Evolutionary conservation across 2,113 vertebrate species (phyloP).

Genomic region (Tauraco erythrolophus): DNA sequence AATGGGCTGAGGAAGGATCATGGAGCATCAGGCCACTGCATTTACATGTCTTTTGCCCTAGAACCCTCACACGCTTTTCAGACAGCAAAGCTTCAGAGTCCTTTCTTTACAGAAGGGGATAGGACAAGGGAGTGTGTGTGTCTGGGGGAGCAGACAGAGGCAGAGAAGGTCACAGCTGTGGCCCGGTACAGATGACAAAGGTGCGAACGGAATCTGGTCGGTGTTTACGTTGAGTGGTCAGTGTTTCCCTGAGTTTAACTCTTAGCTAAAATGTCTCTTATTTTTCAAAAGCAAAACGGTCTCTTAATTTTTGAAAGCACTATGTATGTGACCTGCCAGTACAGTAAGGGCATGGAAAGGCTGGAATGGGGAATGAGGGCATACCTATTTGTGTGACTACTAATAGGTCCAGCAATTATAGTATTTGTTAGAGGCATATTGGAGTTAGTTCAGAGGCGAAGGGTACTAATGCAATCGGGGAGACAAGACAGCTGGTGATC

Average conservation of each 20-base stretch:
- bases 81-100: not conserved
- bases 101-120: not conserved
- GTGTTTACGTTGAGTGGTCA: not conserved
- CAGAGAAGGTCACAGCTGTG: not conserved
- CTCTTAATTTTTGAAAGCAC: not conserved
- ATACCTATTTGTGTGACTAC: not conserved
- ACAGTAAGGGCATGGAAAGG: not conserved
- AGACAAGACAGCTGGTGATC: constrained; percentile 5
- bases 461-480: not conserved
- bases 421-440: not conserved
- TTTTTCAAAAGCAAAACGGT: not conserved
- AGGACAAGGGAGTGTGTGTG: not conserved
- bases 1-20: not conserved
- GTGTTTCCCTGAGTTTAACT: not conserved
- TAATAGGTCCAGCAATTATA: not conserved
- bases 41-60: not conserved
- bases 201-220: fast-evolving
- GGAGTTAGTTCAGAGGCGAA: not conserved
- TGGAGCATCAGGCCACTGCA: not conserved
- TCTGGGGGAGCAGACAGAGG: not conserved
- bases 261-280: not conserved
- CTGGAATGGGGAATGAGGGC: not conserved
- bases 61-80: not conserved
- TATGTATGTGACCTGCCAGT: not conserved
- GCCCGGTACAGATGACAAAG: not conserved